A percentile compares a stretch with the other conserved stretches of the same genome.
phyloP scores from a whole-genome alignment of 2,113 vertebrate genomes.

The Harpagus bidentatus region DNA sequence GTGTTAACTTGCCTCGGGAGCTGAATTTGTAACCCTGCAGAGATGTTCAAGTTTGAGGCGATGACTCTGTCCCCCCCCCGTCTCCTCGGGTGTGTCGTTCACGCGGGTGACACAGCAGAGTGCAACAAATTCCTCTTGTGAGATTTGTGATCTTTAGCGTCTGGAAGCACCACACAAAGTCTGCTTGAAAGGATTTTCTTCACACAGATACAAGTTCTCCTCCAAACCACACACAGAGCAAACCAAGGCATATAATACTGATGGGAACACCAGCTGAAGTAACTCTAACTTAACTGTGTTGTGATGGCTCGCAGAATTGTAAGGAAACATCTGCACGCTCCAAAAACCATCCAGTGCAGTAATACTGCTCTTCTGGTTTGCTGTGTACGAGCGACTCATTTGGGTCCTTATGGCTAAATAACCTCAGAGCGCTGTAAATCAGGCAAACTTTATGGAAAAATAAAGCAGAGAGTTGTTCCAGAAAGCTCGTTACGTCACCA shows the following conservation, averaged over 20 bases:
- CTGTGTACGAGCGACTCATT: accelerated
- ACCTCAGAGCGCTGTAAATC: not conserved
- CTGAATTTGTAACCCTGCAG: not conserved
- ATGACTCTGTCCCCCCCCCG: not conserved
- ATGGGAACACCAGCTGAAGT: not conserved
- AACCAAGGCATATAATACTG: not conserved
- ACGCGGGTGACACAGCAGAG: not conserved
- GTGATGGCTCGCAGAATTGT: not conserved
- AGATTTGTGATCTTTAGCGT: not conserved
- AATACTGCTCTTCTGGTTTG: not conserved
- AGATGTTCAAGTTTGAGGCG: not conserved
- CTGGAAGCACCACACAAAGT: not conserved
- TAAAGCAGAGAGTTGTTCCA: not conserved
- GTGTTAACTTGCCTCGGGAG: not conserved
- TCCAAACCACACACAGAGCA: not conserved
- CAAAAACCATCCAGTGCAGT: not conserved
- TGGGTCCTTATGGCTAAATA: not conserved
- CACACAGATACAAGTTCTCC: not conserved
- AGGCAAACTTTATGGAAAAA: not conserved
- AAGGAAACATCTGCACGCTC: not conserved
- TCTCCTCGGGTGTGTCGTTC: not conserved
- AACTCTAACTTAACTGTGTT: not conserved
- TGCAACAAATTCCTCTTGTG: not conserved
- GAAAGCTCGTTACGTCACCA: not conserved
- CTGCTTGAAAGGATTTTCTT: not conserved